Evolutionary conservation across 2,888 invertebrate species (phyloP), one percentile per base, ranked within the genome.

Genomic region (Erynnis tages): DNA sequence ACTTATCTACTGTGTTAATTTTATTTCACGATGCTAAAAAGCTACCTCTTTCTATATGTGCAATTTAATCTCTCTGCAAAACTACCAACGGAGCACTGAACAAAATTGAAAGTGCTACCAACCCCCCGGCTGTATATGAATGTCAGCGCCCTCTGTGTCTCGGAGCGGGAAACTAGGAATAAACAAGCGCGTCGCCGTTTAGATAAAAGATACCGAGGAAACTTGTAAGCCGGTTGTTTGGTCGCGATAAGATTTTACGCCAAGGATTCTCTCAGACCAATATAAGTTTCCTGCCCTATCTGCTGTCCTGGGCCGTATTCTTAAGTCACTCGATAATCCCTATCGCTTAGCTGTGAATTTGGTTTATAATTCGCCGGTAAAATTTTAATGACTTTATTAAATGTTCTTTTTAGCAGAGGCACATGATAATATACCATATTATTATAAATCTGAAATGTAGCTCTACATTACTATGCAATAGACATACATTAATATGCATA

Each of bases 241-340:
- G 61, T 54, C 55, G 59, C 62, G 73, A 76, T 76, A 75, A 74
- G 67, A 64, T 66, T 76, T 72, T 71, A 73, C 73, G 65, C 64
- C 65, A 55, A 60, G 61, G 57, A 63, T 66, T 56, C 55, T 48
- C 63, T 48, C 58, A 71, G 8, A 65, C 71, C 72, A 72, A 76
- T 77, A 72, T 74, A 76, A 74, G 74, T 76, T 76, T 64, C 54
- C 61, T 66, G 63, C 61, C 67, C 63, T 71, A 72, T 74, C 73
- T 70, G 21, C 21, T 10, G 16, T 11, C 44, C 34, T 46, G 11
- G 4, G 10, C 7, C 10, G 7, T 2, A 46, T 46, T 46, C 46
- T 46, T 37, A 37, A 27, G 27, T n/a, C 35, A 37, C 27, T 27
- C 25, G 46, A 46, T 25, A 35, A 46, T 46, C 45, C 11, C 25